phyloP scores from a whole-genome alignment of 2,888 invertebrate genomes.

The Adineta ricciae region DNA sequence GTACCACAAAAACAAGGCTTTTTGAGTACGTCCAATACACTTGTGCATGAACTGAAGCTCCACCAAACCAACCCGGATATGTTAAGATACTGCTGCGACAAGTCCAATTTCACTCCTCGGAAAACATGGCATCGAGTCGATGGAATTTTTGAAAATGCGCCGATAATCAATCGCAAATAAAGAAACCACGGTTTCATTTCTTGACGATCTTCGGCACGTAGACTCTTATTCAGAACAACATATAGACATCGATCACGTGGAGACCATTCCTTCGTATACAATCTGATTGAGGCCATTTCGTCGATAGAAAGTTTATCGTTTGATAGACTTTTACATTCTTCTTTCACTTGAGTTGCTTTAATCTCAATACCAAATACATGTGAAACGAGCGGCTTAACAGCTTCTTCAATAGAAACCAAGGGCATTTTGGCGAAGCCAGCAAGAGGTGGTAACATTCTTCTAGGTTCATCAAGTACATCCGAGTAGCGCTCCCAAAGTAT shows the following conservation, averaged over 20 bases:
- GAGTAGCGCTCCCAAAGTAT: neutral
- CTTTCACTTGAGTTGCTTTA: neutral
- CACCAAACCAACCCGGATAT: neutral
- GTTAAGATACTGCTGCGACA: neutral
- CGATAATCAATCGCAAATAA: neutral
- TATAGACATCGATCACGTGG: neutral
- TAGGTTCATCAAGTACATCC: neutral
- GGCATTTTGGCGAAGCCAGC: neutral
- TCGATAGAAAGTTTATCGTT: neutral
- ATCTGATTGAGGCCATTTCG: neutral
- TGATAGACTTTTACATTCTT: neutral
- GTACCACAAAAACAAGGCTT: neutral
- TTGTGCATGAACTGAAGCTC: neutral
- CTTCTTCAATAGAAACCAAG: neutral
- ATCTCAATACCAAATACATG: neutral
- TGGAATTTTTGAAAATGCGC: neutral
- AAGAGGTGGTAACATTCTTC: neutral
- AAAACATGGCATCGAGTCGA: neutral
- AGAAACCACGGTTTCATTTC: neutral
- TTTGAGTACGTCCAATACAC: neutral
- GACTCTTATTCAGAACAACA: neutral
- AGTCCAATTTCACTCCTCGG: neutral
- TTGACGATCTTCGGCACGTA: neutral
- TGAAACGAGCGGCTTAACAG: neutral
- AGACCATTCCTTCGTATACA: neutral